Conservation (phyloP, 2,113 vertebrate species). For the Aythya baeri region DNA sequence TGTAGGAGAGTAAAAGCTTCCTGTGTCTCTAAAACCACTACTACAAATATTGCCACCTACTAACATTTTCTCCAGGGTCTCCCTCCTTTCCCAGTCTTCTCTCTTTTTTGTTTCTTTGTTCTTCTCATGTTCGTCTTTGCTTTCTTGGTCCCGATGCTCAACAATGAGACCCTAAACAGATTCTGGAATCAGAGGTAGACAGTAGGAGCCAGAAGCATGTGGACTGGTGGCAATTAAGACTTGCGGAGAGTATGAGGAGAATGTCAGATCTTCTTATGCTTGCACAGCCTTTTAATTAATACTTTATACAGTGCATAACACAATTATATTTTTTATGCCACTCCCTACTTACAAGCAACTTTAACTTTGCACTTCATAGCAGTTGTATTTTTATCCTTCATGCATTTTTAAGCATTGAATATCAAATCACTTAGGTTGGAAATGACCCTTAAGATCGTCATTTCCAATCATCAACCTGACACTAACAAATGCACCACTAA, state of each 20-base stretch:
- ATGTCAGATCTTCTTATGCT: not conserved
- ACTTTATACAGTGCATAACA: not conserved
- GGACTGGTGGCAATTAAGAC: not conserved
- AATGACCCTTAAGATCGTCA: not conserved
- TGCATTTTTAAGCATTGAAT: not conserved
- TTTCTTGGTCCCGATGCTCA: not conserved
- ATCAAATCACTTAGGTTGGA: not conserved
- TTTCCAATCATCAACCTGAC: not conserved
- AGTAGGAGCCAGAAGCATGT: not conserved
- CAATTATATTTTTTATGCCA: not conserved
- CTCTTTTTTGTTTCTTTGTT: not conserved
- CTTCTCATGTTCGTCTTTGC: not conserved
- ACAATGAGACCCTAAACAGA: not conserved
- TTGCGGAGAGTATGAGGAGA: not conserved
- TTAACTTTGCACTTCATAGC: not conserved
- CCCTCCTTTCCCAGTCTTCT: not conserved
- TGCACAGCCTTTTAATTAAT: not conserved
- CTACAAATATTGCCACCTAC: not conserved
- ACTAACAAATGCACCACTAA: not conserved
- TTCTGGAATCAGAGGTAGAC: not conserved
- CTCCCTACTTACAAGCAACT: not conserved
- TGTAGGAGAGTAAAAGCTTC: not conserved
- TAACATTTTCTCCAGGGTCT: not conserved
- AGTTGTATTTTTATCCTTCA: not conserved
- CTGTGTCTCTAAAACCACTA: not conserved